phyloP scores from a whole-genome alignment of 2,888 invertebrate species.

The Chrysodeixis includens region DNA sequence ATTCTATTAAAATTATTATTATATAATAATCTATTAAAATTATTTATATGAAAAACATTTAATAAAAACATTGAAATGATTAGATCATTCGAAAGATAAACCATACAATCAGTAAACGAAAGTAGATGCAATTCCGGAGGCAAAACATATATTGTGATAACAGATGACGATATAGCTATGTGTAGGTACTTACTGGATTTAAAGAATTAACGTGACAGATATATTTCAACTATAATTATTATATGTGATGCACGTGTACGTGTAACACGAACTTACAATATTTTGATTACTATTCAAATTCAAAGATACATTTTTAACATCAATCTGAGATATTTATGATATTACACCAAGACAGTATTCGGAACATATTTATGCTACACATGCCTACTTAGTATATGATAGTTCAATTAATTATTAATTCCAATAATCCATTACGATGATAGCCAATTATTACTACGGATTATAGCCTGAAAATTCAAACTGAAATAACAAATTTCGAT shows the following conservation, averaged over 20 bases:
- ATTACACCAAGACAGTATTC: conserved; percentile 17
- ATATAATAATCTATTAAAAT: no score
- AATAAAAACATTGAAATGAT: neutral
- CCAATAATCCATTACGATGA: conserved; percentile 11
- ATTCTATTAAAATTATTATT: conserved; percentile 5
- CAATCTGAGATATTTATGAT: conserved; percentile 19
- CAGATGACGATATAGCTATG: neutral
- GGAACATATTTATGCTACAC: conserved; percentile 26
- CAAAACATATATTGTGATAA: conserved; percentile 15
- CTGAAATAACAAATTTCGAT: conserved; percentile 35
- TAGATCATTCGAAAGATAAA: conserved; percentile 3
- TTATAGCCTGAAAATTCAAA: conserved; percentile 6
- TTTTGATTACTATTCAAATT: conserved; percentile 30
- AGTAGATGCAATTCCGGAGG: conserved; percentile 34
- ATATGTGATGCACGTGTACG: conserved; percentile 37
- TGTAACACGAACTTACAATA: conserved; percentile 39
- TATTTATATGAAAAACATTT: conserved; percentile 6
- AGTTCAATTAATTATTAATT: conserved; percentile 24
- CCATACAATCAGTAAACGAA: conserved; percentile 11
- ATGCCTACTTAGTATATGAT: conserved; percentile 21
- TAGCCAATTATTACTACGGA: neutral
- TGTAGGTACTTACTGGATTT: neutral
- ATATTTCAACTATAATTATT: conserved; percentile 15
- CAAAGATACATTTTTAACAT: conserved; percentile 24
- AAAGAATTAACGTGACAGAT: conserved; percentile 5